A percentile compares a stretch with the other conserved stretches of the same genome.
phyloP scores from a whole-genome alignment of 2,888 invertebrate species.

The Spicauda simplicius region DNA sequence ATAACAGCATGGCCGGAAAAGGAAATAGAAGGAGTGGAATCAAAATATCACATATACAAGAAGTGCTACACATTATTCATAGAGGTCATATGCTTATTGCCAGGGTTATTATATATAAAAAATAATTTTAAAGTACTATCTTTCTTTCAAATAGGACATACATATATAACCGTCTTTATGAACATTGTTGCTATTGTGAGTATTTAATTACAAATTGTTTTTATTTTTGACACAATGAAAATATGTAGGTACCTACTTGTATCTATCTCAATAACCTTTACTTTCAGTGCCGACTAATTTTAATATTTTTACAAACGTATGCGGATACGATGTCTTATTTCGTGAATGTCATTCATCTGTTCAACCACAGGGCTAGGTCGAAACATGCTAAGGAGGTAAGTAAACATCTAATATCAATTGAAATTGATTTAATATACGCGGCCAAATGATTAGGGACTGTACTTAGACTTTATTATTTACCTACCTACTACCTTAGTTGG shows the following conservation, averaged over 20 bases:
- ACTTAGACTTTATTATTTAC: no score
- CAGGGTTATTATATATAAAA: conserved; percentile 37
- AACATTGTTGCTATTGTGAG: conserved; percentile 39
- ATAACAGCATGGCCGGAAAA: conserved; percentile 36
- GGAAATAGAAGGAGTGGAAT: conserved; percentile 11
- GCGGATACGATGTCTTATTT: conserved; percentile 33
- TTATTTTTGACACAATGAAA: not conserved
- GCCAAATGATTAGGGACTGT: no score
- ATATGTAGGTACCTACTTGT: not conserved
- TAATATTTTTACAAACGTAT: conserved; percentile 35
- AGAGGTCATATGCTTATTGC: conserved; percentile 25
- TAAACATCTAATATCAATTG: no score
- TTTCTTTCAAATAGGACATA: conserved; percentile 39
- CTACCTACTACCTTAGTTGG: no score
- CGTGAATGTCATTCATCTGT: conserved; percentile 39
- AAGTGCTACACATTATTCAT: conserved; percentile 33
- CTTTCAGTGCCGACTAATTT: conserved; percentile 37
- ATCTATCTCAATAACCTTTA: not conserved
- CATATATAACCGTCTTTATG: conserved; percentile 41
- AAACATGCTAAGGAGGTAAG: conserved; percentile 40
- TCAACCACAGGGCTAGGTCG: conserved; percentile 39
- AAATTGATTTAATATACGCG: no score
- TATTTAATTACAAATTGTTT: not conserved
- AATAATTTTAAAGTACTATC: conserved; percentile 19
- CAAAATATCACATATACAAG: conserved; percentile 30